Percentiles rank a stretch among this genome's conserved stretches.
phyloP scores from a whole-genome alignment of 2,888 invertebrate species.

The Pseudococcus viburni region DNA sequence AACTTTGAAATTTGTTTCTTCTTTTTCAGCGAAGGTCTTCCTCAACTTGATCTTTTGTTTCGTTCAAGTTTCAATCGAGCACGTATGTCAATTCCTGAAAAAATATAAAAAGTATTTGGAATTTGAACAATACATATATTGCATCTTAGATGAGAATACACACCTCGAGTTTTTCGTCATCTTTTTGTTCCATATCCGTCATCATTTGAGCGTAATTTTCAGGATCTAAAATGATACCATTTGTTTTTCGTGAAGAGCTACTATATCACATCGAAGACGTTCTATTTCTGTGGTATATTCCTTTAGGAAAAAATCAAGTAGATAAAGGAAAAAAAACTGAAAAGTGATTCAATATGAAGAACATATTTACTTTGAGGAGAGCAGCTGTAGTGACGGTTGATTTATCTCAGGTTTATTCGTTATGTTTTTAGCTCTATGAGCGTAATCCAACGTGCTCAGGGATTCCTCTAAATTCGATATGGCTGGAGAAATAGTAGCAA shows the following conservation, averaged over 20 bases:
- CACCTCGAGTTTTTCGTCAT: conserved; percentile 68
- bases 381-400: conserved; percentile 88
- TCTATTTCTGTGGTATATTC: conserved; percentile 92
- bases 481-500: conserved; percentile 95
- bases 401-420: conserved; percentile 94
- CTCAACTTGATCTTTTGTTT: conserved; percentile 59
- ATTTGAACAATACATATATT: neutral
- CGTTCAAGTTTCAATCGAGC: conserved; percentile 59
- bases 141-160: neutral
- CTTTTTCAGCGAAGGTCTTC: conserved; percentile 54
- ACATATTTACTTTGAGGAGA: conserved; percentile 77
- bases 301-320: conserved; percentile 69
- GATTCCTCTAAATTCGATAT: conserved; percentile 92
- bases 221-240: conserved; percentile 86
- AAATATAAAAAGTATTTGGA: neutral
- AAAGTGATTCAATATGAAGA: neutral
- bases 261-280: conserved; percentile 86
- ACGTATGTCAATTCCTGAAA: conserved; percentile 55
- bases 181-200: conserved; percentile 75
- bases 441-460: conserved; percentile 94
- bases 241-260: conserved; percentile 88
- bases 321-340: neutral
- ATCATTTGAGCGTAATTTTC: conserved; percentile 86
- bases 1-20: conserved; percentile 59
- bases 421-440: conserved; percentile 93